Evolutionary conservation across 2,888 invertebrate genomes (phyloP).

Genomic region (Heteropelma amictum): DNA sequence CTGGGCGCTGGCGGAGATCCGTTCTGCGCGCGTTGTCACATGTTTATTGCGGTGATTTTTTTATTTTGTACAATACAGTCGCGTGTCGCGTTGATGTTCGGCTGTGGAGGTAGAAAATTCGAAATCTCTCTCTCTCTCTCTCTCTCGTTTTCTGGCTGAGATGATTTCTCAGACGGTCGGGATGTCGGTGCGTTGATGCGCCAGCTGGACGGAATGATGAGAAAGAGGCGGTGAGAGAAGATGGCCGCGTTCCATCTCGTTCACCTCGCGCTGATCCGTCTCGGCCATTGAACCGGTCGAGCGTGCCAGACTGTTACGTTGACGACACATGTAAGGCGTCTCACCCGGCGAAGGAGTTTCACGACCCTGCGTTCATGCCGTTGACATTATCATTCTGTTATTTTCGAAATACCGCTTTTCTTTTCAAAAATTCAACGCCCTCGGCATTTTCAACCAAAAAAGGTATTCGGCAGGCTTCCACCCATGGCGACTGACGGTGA

Average conservation of each 20-base stretch:
- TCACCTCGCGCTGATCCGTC: constrained; percentile 74
- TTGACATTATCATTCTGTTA: no score
- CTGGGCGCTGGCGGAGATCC: no score
- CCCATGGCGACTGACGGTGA: no score
- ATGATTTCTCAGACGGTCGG: constrained; percentile 64
- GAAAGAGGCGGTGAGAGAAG: constrained; percentile 70
- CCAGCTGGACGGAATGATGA: constrained; percentile 72
- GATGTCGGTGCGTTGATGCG: constrained; percentile 64
- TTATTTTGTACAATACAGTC: constrained; percentile 29
- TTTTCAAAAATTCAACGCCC: no score
- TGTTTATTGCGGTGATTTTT: no score
- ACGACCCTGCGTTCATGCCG: constrained; percentile 79
- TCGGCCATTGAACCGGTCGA: constrained; percentile 69
- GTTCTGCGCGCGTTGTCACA: no score
- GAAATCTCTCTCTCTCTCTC: constrained; percentile 22
- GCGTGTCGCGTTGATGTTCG: constrained; percentile 9
- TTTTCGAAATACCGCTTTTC: no score
- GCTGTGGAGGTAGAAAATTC: constrained; percentile 63
- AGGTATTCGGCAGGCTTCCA: no score
- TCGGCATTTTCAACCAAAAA: no score
- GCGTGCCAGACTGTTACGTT: constrained; percentile 84
- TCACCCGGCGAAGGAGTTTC: constrained; percentile 87
- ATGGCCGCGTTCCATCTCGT: constrained; percentile 77
- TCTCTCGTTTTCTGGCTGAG: background rate
- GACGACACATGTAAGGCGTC: constrained; percentile 90